phyloP scores from a whole-genome alignment of 1,140 invertebrate species.

The Mactra quadrangularis region DNA sequence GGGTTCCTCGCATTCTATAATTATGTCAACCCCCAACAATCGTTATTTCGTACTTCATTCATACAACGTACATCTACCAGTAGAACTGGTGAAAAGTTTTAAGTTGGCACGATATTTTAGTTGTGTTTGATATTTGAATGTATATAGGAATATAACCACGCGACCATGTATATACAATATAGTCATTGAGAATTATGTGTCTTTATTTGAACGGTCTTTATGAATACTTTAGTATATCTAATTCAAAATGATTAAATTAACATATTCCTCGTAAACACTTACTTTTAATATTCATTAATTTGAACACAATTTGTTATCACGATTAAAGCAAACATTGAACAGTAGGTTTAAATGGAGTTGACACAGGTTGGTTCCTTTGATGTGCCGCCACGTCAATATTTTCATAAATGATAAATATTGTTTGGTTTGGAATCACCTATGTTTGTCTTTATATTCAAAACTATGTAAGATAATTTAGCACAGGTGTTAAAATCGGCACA shows the following conservation, averaged over 20 bases:
- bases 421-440: constrained; percentile 27
- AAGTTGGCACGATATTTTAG: too few species aligned
- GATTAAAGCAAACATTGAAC: background rate
- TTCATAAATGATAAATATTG: constrained; percentile 16
- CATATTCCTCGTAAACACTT: background rate
- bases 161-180: too few species aligned
- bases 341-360: background rate
- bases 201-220: background rate
- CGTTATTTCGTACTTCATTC: too few species aligned
- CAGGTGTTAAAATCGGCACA: constrained; percentile 17
- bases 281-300: background rate
- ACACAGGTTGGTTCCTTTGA: constrained; percentile 27
- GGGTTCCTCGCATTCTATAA: too few species aligned
- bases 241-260: background rate
- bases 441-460: constrained; percentile 10
- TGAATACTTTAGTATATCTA: background rate
- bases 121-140: too few species aligned
- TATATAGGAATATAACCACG: too few species aligned
- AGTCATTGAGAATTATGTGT: too few species aligned
- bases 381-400: constrained; percentile 35
- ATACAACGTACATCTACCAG: too few species aligned
- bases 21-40: too few species aligned
- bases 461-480: background rate
- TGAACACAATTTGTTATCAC: background rate
- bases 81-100: too few species aligned